Evolutionary conservation across 2,113 vertebrate species (phyloP), one percentile per base, ranked within the genome.

Genomic region (Megaceryle maxima): DNA sequence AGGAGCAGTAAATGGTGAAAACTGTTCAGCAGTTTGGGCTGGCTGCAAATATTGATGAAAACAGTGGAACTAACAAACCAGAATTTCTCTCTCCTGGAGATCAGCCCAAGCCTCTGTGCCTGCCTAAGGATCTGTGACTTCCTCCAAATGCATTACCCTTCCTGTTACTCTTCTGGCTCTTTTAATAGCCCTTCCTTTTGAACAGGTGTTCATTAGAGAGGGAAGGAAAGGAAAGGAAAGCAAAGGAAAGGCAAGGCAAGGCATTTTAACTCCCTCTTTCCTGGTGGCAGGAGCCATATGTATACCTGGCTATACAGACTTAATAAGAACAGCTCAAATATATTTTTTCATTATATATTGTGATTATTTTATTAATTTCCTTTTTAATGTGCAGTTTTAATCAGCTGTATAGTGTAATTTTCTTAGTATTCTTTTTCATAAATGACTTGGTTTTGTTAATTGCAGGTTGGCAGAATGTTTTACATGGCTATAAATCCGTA

Each of bases 181-280:
- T 96, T 97, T 90, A 93, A 88, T 95, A 97, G 92, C 80, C 77
- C 69, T 97, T 97, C 94, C 95, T 93, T 96, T 96, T 19, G 3
- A 81, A 46, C 95, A 96, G 94, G 96, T 96, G 88, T 91, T 95
- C 72, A 53, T 41, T 81, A 60, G 66, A 72, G 74, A 83, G 90
- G 66, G 74, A 78, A 88, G 83, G 73, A 70, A 88, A 88, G 83
- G 73, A 70, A 88, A 84, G 74, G 78, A 91, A 87, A 59, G 59
- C 19, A 82, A 90, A 88, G 90, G 20, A 95, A 88, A 83, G 89
- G 81, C 83, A 95, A 77, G 76, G 43, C 76, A 95, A 77, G 76
- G 43, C 76, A 37, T 86, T 96, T 96, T 89, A 72, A 89, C 53
- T 66, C 83, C 19, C 29, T 90, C 51, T 76, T 78, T 82, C 80